phyloP scores from a whole-genome alignment of 1,140 invertebrate species.

The Euwallacea fornicatus region DNA sequence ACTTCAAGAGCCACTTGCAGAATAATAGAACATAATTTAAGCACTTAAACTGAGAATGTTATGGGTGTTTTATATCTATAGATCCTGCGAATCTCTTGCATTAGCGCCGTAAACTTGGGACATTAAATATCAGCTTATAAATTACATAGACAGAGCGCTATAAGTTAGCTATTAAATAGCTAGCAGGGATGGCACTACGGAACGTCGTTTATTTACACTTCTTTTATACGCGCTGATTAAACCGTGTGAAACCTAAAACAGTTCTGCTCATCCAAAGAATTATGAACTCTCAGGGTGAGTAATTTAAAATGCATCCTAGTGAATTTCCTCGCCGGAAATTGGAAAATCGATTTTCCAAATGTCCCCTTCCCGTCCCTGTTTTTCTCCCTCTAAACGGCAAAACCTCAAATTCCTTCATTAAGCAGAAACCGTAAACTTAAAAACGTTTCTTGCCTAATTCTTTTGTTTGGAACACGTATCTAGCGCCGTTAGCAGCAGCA shows the following conservation, averaged over 20 bases:
- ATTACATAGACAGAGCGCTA: background rate
- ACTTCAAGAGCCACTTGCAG: background rate
- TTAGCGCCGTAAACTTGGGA: conserved; percentile 1
- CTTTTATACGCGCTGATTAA: too few species aligned
- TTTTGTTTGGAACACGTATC: too few species aligned
- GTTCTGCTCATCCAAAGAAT: too few species aligned
- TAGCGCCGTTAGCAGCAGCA: too few species aligned
- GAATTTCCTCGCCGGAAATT: background rate
- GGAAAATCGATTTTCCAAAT: background rate
- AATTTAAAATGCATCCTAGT: background rate
- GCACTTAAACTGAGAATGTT: background rate
- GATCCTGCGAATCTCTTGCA: background rate
- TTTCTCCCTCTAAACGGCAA: too few species aligned
- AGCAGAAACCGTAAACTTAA: too few species aligned
- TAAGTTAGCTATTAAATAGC: too few species aligned
- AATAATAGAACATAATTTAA: background rate
- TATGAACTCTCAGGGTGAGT: background rate
- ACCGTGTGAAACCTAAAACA: too few species aligned
- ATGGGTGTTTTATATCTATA: background rate
- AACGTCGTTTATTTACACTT: too few species aligned
- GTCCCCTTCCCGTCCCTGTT: background rate
- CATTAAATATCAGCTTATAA: conserved; percentile 3
- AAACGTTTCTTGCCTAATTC: too few species aligned
- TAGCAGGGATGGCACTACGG: too few species aligned
- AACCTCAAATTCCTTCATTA: too few species aligned